These are phyloP conservation scores for Scomberomorus guttatus DNA, from an alignment of 2,797 vertebrate species.

Conservation along the genomic window DNA sequence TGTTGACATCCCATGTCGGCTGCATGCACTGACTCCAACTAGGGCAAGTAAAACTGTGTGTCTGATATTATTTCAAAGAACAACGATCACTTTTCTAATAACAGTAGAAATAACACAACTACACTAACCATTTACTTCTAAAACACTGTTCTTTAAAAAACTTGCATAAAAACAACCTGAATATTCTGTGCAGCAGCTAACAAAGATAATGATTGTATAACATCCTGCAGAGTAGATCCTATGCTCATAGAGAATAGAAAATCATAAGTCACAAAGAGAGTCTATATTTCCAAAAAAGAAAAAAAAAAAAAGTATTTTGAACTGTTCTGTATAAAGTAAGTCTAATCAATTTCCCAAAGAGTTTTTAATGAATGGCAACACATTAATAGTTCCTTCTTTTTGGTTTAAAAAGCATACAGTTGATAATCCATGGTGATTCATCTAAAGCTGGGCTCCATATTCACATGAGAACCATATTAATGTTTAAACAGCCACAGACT, in stretches of 20 bases:
- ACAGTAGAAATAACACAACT: constrained; percentile 55
- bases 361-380: constrained; percentile 56
- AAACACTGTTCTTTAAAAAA: constrained; percentile 71
- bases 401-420: constrained; percentile 70
- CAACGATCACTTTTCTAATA: constrained; percentile 45
- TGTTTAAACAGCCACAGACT: constrained; percentile 77
- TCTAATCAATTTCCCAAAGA: constrained; percentile 50
- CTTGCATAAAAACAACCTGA: constrained; percentile 86
- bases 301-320: constrained; percentile 40
- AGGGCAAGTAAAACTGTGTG: constrained; percentile 34
- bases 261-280: constrained; percentile 61
- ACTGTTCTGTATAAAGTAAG: constrained; percentile 56
- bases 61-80: constrained; percentile 31
- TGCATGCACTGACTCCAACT: constrained; percentile 64
- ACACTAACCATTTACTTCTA: constrained; percentile 23
- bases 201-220: constrained; percentile 63
- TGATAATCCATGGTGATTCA: constrained; percentile 69
- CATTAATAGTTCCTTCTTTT: constrained; percentile 53
- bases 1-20: constrained; percentile 72
- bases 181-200: constrained; percentile 75
- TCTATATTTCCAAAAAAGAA: constrained; percentile 59
- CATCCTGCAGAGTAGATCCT: constrained; percentile 58
- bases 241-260: constrained; percentile 60
- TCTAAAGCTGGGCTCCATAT: constrained; percentile 64
- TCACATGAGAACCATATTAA: constrained; percentile 72